Evolutionary conservation across 92 coral and sea anemone species (phyloP), one percentile per base, ranked within the genome.

Genomic region (Hydrozoanthus gracilis): DNA sequence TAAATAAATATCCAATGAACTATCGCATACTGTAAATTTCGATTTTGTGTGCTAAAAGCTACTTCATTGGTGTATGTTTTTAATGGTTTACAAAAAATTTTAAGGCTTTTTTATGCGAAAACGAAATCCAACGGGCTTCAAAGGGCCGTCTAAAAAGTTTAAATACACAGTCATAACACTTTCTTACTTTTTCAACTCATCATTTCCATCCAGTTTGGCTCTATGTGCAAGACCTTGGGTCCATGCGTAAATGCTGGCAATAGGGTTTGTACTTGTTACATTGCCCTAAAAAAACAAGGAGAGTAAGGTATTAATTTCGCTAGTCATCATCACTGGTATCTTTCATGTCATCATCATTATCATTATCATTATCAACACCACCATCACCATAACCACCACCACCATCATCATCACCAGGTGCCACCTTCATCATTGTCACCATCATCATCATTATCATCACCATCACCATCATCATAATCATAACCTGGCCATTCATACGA

Each of bases 201-300:
- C 84, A 75, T 96, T 96, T 79, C 92, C 93, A 77, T 96, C 99
- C 55, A 96, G 97, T 86, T 95, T 96, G 86, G 99, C 96, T 73
- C 99, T 82, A 82, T 96, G 99, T 73, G 93, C 88, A 60, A 96
- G 88, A 15, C 99, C 99, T 86, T 93, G 98, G 13, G 99, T 96
- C 99, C 99, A 96, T 7, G 99, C 99, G 78, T 87, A 96, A 45
- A 96, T 96, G 82, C 98, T 96, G 84, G 98, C 98, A 51, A 95
- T 95, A 5, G 98, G 99, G 84, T 95, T 96, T 62, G 99, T 96
- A 68, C 98, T 96, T 44, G 99, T 96, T 47, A 87, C 92, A 58
- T 96, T 96, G 1, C 99, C 99, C 98, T 93, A 76, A 50, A 86
- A 27, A 83, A 15, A 12, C 27, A 58, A 66, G 15, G 62, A 45